Evolutionary conservation across 2,113 vertebrate genomes (phyloP).

Genomic region (Bos indicus): DNA sequence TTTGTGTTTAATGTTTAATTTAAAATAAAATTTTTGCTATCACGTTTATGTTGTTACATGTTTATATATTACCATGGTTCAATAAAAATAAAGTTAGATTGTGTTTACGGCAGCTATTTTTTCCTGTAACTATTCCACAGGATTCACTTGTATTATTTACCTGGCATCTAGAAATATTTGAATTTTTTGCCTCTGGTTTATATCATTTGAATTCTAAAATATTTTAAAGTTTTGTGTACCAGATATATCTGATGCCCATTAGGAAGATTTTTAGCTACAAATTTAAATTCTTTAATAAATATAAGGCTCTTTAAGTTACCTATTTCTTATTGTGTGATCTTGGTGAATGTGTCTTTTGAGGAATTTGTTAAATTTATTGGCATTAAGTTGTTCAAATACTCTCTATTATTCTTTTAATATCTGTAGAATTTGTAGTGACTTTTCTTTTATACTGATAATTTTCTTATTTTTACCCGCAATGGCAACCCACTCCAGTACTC

Average conservation of each 20-base stretch:
- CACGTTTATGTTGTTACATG: neutral
- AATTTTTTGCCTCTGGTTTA: neutral
- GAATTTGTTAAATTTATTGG: neutral
- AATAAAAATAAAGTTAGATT: neutral
- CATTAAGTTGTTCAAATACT: neutral
- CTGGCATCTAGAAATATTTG: neutral
- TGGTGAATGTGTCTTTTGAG: neutral
- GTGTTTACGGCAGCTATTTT: neutral
- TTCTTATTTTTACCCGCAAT: neutral
- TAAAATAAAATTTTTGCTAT: neutral
- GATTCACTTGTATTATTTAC: neutral
- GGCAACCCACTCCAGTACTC: too few species aligned
- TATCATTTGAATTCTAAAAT: neutral
- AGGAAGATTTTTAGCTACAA: neutral
- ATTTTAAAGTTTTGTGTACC: neutral
- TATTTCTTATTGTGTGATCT: neutral
- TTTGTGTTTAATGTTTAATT: neutral
- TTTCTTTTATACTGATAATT: neutral
- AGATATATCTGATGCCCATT: neutral
- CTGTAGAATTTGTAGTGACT: neutral
- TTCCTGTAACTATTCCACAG: neutral
- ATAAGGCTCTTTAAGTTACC: neutral
- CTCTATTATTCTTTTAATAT: neutral
- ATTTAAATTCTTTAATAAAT: neutral
- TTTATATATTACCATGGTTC: neutral